These are phyloP conservation scores for Acronicta psi DNA, from an alignment of 2,888 invertebrate genomes.

Conservation along the genomic window DNA sequence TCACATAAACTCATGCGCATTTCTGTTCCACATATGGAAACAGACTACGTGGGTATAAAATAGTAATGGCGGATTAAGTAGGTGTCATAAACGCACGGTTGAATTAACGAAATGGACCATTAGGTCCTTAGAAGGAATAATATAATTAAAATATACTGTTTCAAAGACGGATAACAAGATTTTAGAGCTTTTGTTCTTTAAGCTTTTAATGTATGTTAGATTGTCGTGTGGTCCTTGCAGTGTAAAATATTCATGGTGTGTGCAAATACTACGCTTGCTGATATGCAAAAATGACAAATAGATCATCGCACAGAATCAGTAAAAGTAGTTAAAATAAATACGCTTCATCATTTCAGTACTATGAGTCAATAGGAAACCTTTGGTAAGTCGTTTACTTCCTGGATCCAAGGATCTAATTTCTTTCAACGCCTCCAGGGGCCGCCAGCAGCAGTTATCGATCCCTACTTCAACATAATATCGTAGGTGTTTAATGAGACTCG, in stretches of 20 bases:
- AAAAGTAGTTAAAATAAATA: too few relatives aligned
- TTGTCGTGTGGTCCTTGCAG: background rate
- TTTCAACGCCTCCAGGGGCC: too few relatives aligned
- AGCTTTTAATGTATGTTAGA: background rate
- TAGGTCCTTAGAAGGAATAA: conserved; percentile 13
- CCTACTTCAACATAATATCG: background rate
- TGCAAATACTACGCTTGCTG: too few relatives aligned
- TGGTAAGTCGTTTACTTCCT: too few relatives aligned
- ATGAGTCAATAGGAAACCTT: too few relatives aligned
- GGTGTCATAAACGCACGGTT: conserved; percentile 17
- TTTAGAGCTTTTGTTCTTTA: conserved; percentile 4
- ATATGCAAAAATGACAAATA: too few relatives aligned
- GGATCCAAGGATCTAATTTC: too few relatives aligned
- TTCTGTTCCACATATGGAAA: conserved; percentile 43
- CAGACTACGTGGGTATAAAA: conserved; percentile 33
- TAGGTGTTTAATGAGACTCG: background rate
- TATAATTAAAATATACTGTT: conserved; percentile 24
- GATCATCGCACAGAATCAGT: too few relatives aligned
- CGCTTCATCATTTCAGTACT: too few relatives aligned
- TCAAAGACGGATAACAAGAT: conserved; percentile 13
- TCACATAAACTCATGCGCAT: conserved; percentile 33
- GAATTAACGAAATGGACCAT: conserved; percentile 25
- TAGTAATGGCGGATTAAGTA: conserved; percentile 35
- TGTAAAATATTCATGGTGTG: too few relatives aligned
- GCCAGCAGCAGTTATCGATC: too few relatives aligned